phyloP scores from a whole-genome alignment of 2,113 vertebrate species.

The Rattus norvegicus region DNA sequence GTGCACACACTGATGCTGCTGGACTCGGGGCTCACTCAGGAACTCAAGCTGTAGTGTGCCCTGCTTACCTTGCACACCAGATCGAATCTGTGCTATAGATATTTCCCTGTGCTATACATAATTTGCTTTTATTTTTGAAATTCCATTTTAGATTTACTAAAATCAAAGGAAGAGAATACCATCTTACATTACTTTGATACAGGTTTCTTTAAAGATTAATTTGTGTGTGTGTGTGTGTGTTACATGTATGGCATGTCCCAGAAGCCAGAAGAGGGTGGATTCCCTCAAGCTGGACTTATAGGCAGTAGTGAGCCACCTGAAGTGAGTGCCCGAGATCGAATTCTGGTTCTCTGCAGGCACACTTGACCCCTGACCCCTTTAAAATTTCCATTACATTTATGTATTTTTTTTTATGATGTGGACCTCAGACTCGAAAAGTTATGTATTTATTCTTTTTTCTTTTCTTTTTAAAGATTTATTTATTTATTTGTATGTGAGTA shows the following conservation, averaged over 20 bases:
- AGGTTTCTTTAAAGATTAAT: not conserved
- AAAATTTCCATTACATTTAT: not conserved
- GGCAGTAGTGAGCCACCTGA: not conserved
- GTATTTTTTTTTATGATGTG: too few species aligned
- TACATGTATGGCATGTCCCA: not conserved
- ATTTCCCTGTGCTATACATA: not conserved
- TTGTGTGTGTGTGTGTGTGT: not conserved
- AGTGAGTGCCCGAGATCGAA: not conserved
- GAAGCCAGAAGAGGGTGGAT: not conserved
- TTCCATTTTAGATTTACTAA: not conserved
- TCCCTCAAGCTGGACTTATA: not conserved
- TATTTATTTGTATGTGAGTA: too few species aligned
- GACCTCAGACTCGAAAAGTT: too few species aligned
- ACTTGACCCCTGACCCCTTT: not conserved
- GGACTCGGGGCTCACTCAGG: not conserved
- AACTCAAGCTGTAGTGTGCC: not conserved
- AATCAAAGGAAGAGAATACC: not conserved
- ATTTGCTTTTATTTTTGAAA: not conserved
- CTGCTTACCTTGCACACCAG: not conserved
- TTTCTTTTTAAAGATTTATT: too few species aligned
- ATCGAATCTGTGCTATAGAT: not conserved
- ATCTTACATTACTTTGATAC: not conserved
- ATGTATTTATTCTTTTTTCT: too few species aligned
- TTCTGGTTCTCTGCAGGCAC: not conserved
- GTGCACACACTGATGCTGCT: accelerated